phyloP scores from a whole-genome alignment of 2,888 invertebrate genomes.

The Caradrina clavipalpis region DNA sequence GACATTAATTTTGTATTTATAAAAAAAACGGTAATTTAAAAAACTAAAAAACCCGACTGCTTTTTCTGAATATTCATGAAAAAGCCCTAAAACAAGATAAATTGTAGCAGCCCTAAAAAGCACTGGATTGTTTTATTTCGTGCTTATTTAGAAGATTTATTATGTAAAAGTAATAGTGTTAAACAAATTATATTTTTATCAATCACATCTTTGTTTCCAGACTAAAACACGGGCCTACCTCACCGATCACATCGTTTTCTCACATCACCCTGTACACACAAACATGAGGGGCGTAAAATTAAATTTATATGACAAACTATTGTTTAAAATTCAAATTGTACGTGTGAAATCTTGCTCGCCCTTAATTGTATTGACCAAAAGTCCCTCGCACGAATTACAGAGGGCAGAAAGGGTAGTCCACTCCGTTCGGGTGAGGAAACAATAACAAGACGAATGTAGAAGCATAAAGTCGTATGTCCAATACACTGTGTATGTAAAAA shows the following conservation, averaged over 20 bases:
- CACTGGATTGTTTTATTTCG: too few species aligned
- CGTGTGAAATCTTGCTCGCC: conserved; percentile 88
- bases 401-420: conserved; percentile 63
- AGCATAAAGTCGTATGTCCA: conserved; percentile 48
- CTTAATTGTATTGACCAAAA: conserved; percentile 89
- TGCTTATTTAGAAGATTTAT: too few species aligned
- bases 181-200: conserved; percentile 12
- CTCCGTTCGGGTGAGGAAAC: conserved; percentile 75
- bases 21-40: too few species aligned
- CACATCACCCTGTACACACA: conserved; percentile 74
- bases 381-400: conserved; percentile 74
- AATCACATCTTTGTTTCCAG: background rate
- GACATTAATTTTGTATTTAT: too few species aligned
- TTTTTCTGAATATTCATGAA: too few species aligned
- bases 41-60: too few species aligned
- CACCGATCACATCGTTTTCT: conserved; percentile 17
- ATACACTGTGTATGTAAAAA: background rate
- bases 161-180: too few species aligned
- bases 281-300: conserved; percentile 83
- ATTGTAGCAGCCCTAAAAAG: too few species aligned
- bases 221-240: conserved; percentile 12
- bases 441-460: conserved; percentile 48
- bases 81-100: too few species aligned
- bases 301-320: conserved; percentile 91
- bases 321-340: conserved; percentile 90